A percentile compares a stretch with the other conserved stretches of the same genome.
phyloP scores from a whole-genome alignment of 2,888 invertebrate species.

The Unio delphinus region DNA sequence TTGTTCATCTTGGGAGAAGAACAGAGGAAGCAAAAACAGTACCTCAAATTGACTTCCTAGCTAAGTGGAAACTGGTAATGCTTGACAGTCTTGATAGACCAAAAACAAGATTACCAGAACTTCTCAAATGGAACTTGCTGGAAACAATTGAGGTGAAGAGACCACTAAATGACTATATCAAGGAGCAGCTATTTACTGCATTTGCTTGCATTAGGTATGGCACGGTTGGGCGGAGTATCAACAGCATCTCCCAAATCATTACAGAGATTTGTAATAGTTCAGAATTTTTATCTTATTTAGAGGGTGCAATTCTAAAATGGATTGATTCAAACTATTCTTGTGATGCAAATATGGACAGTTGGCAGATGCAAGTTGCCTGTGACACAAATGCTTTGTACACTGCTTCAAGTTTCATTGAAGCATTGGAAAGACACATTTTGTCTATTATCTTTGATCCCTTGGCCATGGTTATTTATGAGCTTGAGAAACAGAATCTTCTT shows the following conservation, averaged over 20 bases:
- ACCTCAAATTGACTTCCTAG: conserved; percentile 28
- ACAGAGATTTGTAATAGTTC: conserved; percentile 11
- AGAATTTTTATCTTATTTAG: conserved; percentile 8
- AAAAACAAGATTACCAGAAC: conserved; percentile 10
- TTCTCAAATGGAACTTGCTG: conserved; percentile 9
- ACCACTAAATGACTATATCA: conserved; percentile 20
- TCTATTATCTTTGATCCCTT: conserved; percentile 27
- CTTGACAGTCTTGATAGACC: conserved; percentile 32
- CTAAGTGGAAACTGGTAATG: conserved; percentile 36
- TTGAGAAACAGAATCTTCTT: conserved; percentile 23
- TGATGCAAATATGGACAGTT: conserved; percentile 6
- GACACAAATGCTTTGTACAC: conserved; percentile 18
- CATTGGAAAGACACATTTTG: conserved; percentile 25
- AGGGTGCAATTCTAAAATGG: conserved; percentile 5
- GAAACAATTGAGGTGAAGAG: conserved; percentile 22
- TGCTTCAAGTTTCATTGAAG: conserved; percentile 21
- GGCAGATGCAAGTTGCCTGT: conserved; percentile 33
- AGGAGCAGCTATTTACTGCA: conserved; percentile 38
- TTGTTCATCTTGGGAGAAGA: conserved; percentile 21
- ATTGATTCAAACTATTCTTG: background rate
- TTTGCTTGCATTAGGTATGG: conserved; percentile 39
- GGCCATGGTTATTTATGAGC: conserved; percentile 22
- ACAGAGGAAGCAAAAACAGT: conserved; percentile 7
- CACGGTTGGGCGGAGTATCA: conserved; percentile 16
- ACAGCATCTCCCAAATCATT: conserved; percentile 15